Base-by-base conservation (phyloP, 2,797 vertebrate genomes). In the Hoplostethus atlanticus region DNA sequence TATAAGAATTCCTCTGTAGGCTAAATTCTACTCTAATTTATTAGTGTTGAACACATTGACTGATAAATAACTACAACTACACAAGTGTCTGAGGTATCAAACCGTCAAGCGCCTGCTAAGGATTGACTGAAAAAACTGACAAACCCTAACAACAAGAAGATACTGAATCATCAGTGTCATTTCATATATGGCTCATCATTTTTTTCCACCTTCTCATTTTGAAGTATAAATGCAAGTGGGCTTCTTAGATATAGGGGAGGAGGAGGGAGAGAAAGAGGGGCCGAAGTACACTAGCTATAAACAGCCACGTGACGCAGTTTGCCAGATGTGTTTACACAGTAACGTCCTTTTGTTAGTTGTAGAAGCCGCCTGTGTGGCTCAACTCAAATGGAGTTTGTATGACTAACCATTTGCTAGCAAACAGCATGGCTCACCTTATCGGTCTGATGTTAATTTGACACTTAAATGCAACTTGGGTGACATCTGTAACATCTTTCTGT, bases 311-410 rank as follows among this genome's bases (percentile, higher is more conserved):
- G 90, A 87, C 76, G 56, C 88, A 84, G 81, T 71, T 34, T 64
- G 69, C 77, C 82, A 82, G 84, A 73, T 63, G 51, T 94, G 93
- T 94, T 94, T 94, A 81, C 92, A 89, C 87, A 94, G 90, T 80
- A 68, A 88, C 86, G 76, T 85, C 72, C 77, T 72, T 72, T 69
- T 84, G 71, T 79, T 78, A 65, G 68, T 53, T 28, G 13, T 16
- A 48, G 67, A 63, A 64, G 59, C 80, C 71, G 81, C 78, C 73
- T 68, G 80, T 64, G 60, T 44, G 12, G 56, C 59, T 78, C 71
- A 73, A 63, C 84, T 69, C 53, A 72, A 71, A 66, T 62, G 53
- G 16, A 69, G 68, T 42, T 80, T 51, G 61, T 65, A 42, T 85
- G 83, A 87, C 68, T 84, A 71, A 86, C 62, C 46, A 79, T 76